phyloP scores from a whole-genome alignment of 2,113 vertebrate species.

The Semnornis frantzii region DNA sequence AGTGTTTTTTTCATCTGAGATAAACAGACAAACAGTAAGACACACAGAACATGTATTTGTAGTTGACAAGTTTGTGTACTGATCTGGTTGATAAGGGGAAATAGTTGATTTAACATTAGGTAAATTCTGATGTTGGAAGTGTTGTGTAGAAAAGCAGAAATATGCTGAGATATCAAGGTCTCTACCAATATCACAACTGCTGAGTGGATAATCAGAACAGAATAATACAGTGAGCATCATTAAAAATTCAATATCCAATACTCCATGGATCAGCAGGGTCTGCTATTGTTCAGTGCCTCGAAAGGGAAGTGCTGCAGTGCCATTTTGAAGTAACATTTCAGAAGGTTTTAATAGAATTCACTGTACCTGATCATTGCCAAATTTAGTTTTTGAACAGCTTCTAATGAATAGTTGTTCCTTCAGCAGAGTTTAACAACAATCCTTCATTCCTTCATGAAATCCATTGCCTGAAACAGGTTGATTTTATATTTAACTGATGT shows the following conservation, averaged over 20 bases:
- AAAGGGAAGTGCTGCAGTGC: accelerated
- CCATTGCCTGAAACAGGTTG: slow-evolving; percentile 32
- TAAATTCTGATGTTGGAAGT: not conserved
- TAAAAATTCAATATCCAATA: slow-evolving; percentile 4
- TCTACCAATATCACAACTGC: not conserved
- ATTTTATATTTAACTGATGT: slow-evolving; percentile 65
- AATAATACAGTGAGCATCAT: not conserved
- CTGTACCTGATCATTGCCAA: not conserved
- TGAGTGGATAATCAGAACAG: not conserved
- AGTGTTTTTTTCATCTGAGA: not conserved
- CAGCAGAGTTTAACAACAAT: not conserved
- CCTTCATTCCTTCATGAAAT: slow-evolving; percentile 25
- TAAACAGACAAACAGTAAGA: not conserved
- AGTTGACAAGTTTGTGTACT: not conserved
- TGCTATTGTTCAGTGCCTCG: not conserved
- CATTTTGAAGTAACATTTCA: not conserved
- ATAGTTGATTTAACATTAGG: not conserved
- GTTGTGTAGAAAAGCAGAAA: not conserved
- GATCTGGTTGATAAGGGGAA: not conserved
- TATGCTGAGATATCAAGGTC: not conserved
- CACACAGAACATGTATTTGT: not conserved
- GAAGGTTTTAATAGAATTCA: not conserved
- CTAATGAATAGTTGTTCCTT: not conserved
- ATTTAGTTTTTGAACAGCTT: not conserved
- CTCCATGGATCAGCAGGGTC: not conserved